Evolutionary conservation across 1,140 invertebrate genomes (phyloP), one percentile per base, ranked within the genome.

Genomic region (Aphis craccivora): DNA sequence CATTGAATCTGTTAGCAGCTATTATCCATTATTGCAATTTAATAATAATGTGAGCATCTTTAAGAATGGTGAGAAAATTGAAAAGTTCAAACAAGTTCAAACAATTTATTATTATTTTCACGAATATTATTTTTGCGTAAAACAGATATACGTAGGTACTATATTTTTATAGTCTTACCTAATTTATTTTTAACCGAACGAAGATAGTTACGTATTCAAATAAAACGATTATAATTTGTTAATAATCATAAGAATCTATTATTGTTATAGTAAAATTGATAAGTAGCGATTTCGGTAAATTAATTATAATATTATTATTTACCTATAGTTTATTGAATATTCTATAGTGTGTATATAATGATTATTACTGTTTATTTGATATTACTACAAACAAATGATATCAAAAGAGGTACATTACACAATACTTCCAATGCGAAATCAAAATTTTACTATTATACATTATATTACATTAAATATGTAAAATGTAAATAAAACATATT

Each of bases 11-110:
- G 35, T 89, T 89, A 89, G 55, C 35, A 89, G 51, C 35, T 55
- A 55, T 89, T 89, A 89, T 89, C 7, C 35, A 89, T 89, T 89
- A 89, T 55, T 89, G 48, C 35, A 37, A 55, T 55, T 40, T 37
- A 89, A 55, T 40, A 55, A 89, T 89, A 40, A 89, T 14, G 37
- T 23, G 22, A 89, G 22, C 35, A 4, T 51, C 4, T 89, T 89
- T 40, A 55, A 55, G 40, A 14, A 40, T n/a, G 22, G 9, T 2
- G n/a, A 35, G 88, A 40, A 89, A 89, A 89, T 55, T 40, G 9
- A 89, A 89, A 55, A 53, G 88, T 40, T 35, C 51, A 37, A 40
- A 89, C 51, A 4, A 37, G 88, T 40, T 89, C 55, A 89, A 89
- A 55, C 22, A 40, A 89, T 89, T n/a, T n/a, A n/a, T n/a, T 55